phyloP scores from a whole-genome alignment of 2,888 invertebrate genomes.

The Beris chalybata region DNA sequence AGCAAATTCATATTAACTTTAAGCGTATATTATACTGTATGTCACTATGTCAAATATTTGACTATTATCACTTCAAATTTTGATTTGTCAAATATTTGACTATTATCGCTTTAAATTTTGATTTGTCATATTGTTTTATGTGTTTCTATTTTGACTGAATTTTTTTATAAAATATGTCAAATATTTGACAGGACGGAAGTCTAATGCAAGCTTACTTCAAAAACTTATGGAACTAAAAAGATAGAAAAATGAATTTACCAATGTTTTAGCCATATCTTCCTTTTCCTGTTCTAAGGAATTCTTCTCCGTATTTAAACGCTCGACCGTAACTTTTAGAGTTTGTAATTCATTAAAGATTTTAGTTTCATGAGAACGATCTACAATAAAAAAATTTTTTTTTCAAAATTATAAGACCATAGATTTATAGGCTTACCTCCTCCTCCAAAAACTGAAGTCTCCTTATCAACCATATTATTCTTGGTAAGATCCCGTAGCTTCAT shows the following conservation, averaged over 20 bases:
- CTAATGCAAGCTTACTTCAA: not conserved
- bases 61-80: not conserved
- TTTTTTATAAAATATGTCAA: not conserved
- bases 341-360: constrained; percentile 34
- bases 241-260: constrained; percentile 21
- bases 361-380: constrained; percentile 32
- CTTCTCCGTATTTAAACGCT: constrained; percentile 29
- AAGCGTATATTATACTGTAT: not conserved
- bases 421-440: constrained; percentile 12
- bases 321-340: constrained; percentile 23
- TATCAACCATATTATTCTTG: constrained; percentile 27
- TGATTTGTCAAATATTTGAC: not conserved
- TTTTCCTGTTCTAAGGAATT: constrained; percentile 26
- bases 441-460: constrained; percentile 16
- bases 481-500: constrained; percentile 24
- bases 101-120: not conserved
- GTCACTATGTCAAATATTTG: not conserved
- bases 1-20: not conserved
- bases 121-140: too few relatives aligned
- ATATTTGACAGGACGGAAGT: not conserved
- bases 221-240: not conserved
- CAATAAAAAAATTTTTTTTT: not conserved
- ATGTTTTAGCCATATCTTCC: constrained; percentile 26
- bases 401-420: not conserved
- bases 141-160: not conserved